Evolutionary conservation across 2,888 invertebrate species (phyloP), one percentile per base, ranked within the genome.

Genomic region (Meta bourneti): DNA sequence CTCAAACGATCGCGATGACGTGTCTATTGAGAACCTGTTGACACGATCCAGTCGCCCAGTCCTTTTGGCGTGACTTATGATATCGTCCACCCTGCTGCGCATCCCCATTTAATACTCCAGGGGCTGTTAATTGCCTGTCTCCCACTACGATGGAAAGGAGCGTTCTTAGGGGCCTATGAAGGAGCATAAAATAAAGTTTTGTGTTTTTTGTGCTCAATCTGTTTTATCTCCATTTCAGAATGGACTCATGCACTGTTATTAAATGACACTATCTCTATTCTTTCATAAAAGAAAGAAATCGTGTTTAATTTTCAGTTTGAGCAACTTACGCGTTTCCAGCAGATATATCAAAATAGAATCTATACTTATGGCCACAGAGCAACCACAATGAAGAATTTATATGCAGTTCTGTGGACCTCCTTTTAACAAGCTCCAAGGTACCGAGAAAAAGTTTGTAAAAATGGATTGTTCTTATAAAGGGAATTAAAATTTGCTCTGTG

Each of bases 1-100:
- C 74, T 13, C 20, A 20, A 48, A 48, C 34, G 74, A 48, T 48
- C n/a, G 52, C 20, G 77, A 78, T 78, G 85, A 51, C 69, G 78
- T 8, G 48, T 70, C 78, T 52, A 69, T 78, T 51, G 85, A 71
- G 61, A 9, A 61, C 61, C 34, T 48, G 85, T 69, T 85, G 85
- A 77, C 78, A 78, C 16, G 49, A 78, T 70, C 20, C 85, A 51
- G 69, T 75, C 70, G 34, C 70, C 49, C 9, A 69, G 51, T 19
- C 20, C 19, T 72, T 85, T n/a, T 61, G 69, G n/a, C 69, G 70
- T 86, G 85, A 86, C 48, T 86, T 86, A 77, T 77, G 77, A 49
- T 49, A 48, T 34, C 49, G 69, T 69, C 74, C 34, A 48, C 34
- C 34, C 80, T 69, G 78, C 51, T 16, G 51, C 75, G 48, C 75